Base-by-base conservation (phyloP, 2,797 vertebrate genomes). In the Corythornis leucogaster region DNA sequence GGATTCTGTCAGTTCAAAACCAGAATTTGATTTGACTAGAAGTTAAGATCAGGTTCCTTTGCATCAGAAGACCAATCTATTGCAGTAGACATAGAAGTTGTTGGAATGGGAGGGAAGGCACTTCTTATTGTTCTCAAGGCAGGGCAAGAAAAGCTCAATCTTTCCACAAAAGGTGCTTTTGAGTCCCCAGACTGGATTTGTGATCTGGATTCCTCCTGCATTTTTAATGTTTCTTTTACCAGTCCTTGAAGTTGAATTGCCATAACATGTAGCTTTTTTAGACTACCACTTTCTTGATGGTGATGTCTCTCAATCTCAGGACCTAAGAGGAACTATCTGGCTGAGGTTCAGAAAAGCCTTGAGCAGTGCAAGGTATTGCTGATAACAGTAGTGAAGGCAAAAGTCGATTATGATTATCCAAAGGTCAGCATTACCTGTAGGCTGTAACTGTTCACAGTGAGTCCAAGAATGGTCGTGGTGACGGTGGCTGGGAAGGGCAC, bases 381-480 rank as follows among this genome's bases (percentile, higher is more conserved):
- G 4, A 24, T 66, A 83, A 51, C 16, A 62, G 8, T 35, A 30
- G 18, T 28, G 54, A 75, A 75, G 35, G 31, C 21, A 75, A 68
- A 83, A 79, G 38, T 50, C 43, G n/a, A 31, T 48, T 35, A 63
- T 61, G 19, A 57, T 40, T 43, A 31, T 66, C 31, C 43, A 73
- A 69, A 88, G 31, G 35, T 51, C 55, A 30, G 17, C 0, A 1
- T 17, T 67, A n/a, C 51, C 48, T 82, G 31, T 18, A 24, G 28
- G 8, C 22, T 78, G 24, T 35, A 62, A 16, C 46, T 70, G 21
- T 40, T 58, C 38, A 35, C 11, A 31, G 21, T 3, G 35, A 46
- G n/a, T 62, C 17, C 53, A 87, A 84, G 38, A 73, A 53, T 26
- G n/a, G 28, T 2, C 0, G 0, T 26, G 31, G 6, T 33, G 5